These are phyloP conservation scores for Myathropa florea DNA, from an alignment of 2,888 invertebrate species.

Conservation along the genomic window DNA sequence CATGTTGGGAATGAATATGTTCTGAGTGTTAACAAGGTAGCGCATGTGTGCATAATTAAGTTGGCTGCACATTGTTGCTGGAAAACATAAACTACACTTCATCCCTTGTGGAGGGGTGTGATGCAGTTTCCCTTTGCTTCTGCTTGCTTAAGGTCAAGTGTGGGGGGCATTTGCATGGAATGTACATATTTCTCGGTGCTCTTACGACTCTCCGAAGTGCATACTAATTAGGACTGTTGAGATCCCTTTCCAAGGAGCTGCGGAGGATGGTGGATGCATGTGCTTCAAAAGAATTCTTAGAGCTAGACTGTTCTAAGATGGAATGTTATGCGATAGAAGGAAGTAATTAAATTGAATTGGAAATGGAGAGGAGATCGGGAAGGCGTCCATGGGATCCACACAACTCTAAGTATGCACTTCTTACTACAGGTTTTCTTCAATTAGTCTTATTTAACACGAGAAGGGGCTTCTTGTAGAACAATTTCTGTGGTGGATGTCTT, in stretches of 20 bases:
- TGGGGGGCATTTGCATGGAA: background rate
- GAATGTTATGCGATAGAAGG: background rate
- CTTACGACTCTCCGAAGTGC: background rate
- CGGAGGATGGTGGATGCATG: background rate
- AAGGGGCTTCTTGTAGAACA: no score
- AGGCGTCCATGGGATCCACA: background rate
- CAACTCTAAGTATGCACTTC: background rate
- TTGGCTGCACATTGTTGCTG: background rate
- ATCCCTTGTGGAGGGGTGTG: background rate
- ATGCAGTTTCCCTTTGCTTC: constrained; percentile 7
- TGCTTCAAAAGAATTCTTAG: background rate
- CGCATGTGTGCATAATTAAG: constrained; percentile 14
- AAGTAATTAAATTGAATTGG: constrained; percentile 29
- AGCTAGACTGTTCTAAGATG: background rate
- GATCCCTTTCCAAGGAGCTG: background rate
- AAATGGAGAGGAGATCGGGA: background rate
- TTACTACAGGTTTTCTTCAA: background rate
- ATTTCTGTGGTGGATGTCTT: no score
- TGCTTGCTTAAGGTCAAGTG: constrained; percentile 36
- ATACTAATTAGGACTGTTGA: constrained; percentile 26
- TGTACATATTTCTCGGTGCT: background rate
- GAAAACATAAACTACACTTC: background rate
- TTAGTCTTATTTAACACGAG: background rate
- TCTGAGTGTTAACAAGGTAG: constrained; percentile 2
- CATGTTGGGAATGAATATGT: background rate